Evolutionary conservation across 2,113 vertebrate genomes (phyloP), one percentile per base, ranked within the genome.

Genomic region (Dascyllus trimaculatus): DNA sequence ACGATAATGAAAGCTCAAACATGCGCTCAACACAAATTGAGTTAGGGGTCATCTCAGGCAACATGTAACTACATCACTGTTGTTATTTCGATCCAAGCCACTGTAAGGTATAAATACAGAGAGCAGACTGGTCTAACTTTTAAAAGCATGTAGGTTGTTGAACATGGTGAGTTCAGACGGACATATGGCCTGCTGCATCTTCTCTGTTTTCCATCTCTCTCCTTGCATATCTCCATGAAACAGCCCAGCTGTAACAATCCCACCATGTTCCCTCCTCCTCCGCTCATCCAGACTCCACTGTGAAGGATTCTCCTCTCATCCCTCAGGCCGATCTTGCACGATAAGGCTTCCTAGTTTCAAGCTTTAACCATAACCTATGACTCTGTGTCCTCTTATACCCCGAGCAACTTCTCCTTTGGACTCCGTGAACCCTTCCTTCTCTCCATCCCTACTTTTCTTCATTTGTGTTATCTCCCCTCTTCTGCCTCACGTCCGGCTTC

Each of bases 221-320:
- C 54, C 4, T 29, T 17, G 0, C 59, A 75, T 18, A 43, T 75
- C 68, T 48, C 49, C 25, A 26, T 77, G 67, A 88, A 56, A 81
- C 57, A 82, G 46, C 78, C 67, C 85, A 85, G 80, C 90, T 86
- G 88, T 53, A 74, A 68, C 64, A 68, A 54, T 71, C 22, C 69
- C 70, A 73, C 71, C 57, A 77, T 61, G 18, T 25, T 29, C 43
- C 68, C 62, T 66, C 54, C 43, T 18, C 38, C 18, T 24, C 14
- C 48, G 35, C 5, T 67, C 0, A 2, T 48, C 48, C 46, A 25
- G 52, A 64, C 49, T 32, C n/a, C 56, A 49, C 79, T 15, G 38
- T 53, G 11, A 63, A 85, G 26, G 52, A 80, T 79, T 79, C 69
- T 59, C 58, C 43, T 58, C 72, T 45, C 22, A 43, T 73, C 67